Evolutionary conservation across 2,888 invertebrate species (phyloP).

Genomic region (Zelleria hepariella): DNA sequence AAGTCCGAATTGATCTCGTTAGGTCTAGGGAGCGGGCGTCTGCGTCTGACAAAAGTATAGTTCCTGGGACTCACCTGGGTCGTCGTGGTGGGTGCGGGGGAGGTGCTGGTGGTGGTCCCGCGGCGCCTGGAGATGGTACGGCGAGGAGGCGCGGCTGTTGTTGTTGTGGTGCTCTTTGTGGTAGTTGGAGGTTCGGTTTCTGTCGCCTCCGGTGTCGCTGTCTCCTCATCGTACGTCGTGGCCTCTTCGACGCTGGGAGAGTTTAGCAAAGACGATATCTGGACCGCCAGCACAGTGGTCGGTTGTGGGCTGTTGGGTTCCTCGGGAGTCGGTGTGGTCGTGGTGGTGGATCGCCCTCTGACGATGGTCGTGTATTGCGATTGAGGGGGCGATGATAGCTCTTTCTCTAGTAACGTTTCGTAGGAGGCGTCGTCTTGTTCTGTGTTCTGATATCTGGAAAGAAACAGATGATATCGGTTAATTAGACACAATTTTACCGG

Average conservation of each 20-base stretch:
- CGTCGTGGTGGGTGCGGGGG: slow-evolving; percentile 31
- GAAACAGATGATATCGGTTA: background rate
- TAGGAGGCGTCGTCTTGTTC: slow-evolving; percentile 40
- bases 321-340: slow-evolving; percentile 21
- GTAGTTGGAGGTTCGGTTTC: slow-evolving; percentile 22
- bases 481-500: too few relatives aligned
- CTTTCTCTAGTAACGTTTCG: slow-evolving; percentile 51
- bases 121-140: slow-evolving; percentile 35
- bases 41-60: slow-evolving; percentile 58
- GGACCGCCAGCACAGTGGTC: slow-evolving; percentile 55
- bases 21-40: slow-evolving; percentile 44
- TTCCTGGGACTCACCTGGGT: slow-evolving; percentile 73
- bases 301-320: slow-evolving; percentile 37
- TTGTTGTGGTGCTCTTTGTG: slow-evolving; percentile 20
- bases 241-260: slow-evolving; percentile 29
- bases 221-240: slow-evolving; percentile 26
- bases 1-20: slow-evolving; percentile 57
- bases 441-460: slow-evolving; percentile 39
- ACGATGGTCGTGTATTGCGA: slow-evolving; percentile 56
- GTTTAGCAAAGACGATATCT: slow-evolving; percentile 59
- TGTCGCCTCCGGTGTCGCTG: slow-evolving; percentile 26
- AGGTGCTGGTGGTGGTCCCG: slow-evolving; percentile 31
- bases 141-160: slow-evolving; percentile 34
- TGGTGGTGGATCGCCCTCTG: slow-evolving; percentile 41
- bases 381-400: slow-evolving; percentile 50